Base-by-base conservation (phyloP, 2,797 vertebrate genomes). In the Gastrophryne carolinensis region DNA sequence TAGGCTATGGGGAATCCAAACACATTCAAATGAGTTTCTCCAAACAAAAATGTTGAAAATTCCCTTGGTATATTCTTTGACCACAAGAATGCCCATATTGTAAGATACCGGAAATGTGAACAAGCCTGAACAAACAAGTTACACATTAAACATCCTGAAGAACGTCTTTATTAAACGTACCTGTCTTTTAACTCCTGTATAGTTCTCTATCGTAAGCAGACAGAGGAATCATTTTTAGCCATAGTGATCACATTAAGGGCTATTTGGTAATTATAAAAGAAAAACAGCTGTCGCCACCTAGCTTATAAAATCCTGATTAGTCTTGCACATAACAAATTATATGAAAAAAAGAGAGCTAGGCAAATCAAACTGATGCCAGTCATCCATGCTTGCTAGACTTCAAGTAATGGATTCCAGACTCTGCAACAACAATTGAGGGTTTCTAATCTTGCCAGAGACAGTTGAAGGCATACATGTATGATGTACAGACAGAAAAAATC, bases 351-450 rank as follows among this genome's bases (percentile, higher is more conserved):
- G 3, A 64, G 27, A 17, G n/a, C n/a, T n/a, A 64, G 27, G 30
- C 3, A 4, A 19, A 64, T 64, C 27, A 47, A 17, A 49, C 19
- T 49, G 15, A 44, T 44, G 24, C 24, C 27, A 63, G 37, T 7
- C 7, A 27, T 27, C 35, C 37, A 44, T 44, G 60, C 13, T 63
- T 44, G 26, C 34, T 12, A 44, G 2, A 27, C 39, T 44, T 24
- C 27, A 49, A 41, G 39, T 44, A n/a, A 44, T n/a, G 17, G 2
- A 64, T 47, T 49, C 44, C 26, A 30, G n/a, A 47, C 37, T 64
- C 41, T 30, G 62, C 30, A 49, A 64, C 30, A 19, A 64, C 26
- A 49, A 64, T 30, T 49, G 62, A 49, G 62, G 27, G 49, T 30
- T 30, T 24, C 24, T 17, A 30, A 17, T 64, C 37, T 44, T 21